Evolutionary conservation across 2,113 vertebrate genomes (phyloP).

Genomic region (Anolis sagrei): DNA sequence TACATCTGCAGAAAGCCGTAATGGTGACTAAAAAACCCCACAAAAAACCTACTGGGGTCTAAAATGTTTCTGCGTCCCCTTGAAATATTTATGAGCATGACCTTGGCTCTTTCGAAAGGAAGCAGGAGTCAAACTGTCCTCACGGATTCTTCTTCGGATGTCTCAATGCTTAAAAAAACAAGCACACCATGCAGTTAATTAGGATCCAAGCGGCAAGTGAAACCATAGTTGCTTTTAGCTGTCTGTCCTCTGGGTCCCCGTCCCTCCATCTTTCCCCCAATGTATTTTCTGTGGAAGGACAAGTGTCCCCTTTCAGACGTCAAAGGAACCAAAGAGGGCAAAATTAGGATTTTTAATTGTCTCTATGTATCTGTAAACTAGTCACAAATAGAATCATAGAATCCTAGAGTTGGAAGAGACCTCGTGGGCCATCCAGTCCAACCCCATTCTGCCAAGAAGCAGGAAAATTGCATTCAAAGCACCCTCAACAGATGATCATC

Average conservation of each 20-base stretch:
- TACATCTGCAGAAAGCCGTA: constrained; percentile 2
- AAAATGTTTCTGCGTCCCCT: not conserved
- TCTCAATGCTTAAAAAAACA: not conserved
- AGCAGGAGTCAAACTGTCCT: accelerated
- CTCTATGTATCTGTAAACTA: too few relatives aligned
- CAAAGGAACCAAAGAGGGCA: too few relatives aligned
- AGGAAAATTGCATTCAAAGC: too few relatives aligned
- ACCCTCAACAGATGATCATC: too few relatives aligned
- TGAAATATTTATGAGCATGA: not conserved
- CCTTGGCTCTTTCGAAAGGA: not conserved
- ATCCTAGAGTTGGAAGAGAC: too few relatives aligned
- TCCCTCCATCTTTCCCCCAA: too few relatives aligned
- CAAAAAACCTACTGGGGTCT: not conserved
- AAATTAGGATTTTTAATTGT: too few relatives aligned
- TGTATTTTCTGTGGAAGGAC: too few relatives aligned
- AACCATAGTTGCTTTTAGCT: constrained; percentile 1
- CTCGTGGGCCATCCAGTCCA: too few relatives aligned
- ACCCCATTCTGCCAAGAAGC: too few relatives aligned
- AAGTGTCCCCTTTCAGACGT: too few relatives aligned
- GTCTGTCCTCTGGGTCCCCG: not conserved
- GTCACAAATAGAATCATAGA: too few relatives aligned
- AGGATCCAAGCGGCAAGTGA: constrained; percentile 21
- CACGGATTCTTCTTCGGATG: not conserved
- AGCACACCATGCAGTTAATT: constrained; percentile 12
- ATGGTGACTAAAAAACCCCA: not conserved